These are phyloP conservation scores for Macrosoma leucophasiata DNA, from an alignment of 2,888 invertebrate species.

Conservation along the genomic window DNA sequence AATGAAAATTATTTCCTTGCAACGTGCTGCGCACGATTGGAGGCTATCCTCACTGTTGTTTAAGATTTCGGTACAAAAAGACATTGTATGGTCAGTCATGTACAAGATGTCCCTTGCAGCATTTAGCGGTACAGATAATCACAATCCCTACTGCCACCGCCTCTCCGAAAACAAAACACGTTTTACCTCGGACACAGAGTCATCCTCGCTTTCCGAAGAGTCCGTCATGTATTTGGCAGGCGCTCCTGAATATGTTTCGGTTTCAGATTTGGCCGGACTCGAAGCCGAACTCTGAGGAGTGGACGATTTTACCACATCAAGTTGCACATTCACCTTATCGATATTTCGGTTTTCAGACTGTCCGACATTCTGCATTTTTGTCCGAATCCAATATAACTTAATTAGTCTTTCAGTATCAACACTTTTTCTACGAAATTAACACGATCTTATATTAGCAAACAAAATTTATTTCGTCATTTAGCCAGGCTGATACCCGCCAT, in stretches of 20 bases:
- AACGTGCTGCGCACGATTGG: conserved; percentile 49
- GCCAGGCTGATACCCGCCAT: conserved; percentile 85
- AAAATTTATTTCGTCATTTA: conserved; percentile 79
- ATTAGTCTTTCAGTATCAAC: conserved; percentile 73
- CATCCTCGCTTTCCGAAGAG: conserved; percentile 96
- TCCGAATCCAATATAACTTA: conserved; percentile 78
- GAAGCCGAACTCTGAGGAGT: conserved; percentile 90
- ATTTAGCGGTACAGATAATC: conserved; percentile 77
- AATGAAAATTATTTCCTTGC: conserved; percentile 48
- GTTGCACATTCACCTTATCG: conserved; percentile 85
- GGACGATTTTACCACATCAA: conserved; percentile 83
- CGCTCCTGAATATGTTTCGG: conserved; percentile 89
- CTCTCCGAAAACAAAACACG: conserved; percentile 75
- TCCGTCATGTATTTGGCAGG: conserved; percentile 94
- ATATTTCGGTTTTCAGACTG: conserved; percentile 89
- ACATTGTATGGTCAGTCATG: conserved; percentile 57
- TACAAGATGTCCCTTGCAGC: conserved; percentile 82
- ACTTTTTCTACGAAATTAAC: conserved; percentile 72
- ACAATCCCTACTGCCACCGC: conserved; percentile 73
- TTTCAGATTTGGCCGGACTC: conserved; percentile 89
- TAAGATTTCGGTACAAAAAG: conserved; percentile 45
- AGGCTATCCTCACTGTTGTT: conserved; percentile 37
- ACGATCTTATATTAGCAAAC: conserved; percentile 75
- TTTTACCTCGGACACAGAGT: conserved; percentile 96
- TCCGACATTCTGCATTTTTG: conserved; percentile 95